Evolutionary conservation across 2,113 vertebrate genomes (phyloP).

Genomic region (Phyllostomus hastatus): DNA sequence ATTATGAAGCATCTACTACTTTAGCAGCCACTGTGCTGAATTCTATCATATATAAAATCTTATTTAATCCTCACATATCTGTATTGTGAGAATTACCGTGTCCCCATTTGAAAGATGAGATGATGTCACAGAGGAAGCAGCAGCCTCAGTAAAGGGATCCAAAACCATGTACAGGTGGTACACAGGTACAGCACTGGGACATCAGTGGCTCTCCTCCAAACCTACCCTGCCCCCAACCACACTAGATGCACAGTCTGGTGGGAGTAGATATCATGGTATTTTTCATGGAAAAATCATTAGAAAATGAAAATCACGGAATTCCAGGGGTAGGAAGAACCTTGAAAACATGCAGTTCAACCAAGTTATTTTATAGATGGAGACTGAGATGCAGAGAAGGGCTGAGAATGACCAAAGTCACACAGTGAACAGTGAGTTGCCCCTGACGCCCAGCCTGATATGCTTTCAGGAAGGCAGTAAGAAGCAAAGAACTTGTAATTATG

Average conservation of each 20-base stretch:
- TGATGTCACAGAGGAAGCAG: neutral
- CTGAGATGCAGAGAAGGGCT: neutral
- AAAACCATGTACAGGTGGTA: accelerated
- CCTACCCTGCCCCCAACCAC: accelerated
- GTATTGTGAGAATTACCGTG: neutral
- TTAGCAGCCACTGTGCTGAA: neutral
- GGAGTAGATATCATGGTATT: neutral
- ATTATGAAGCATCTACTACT: neutral
- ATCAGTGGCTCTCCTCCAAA: neutral
- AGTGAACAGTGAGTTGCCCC: neutral
- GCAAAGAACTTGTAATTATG: neutral
- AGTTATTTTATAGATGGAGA: neutral
- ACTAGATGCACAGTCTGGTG: neutral
- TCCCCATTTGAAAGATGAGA: neutral
- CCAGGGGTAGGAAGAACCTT: neutral
- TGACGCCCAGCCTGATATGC: accelerated
- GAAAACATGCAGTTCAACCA: neutral
- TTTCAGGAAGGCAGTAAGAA: neutral
- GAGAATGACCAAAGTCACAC: neutral
- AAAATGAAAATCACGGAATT: neutral
- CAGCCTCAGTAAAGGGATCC: neutral
- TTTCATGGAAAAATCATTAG: neutral
- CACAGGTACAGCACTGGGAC: neutral
- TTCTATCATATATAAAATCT: neutral
- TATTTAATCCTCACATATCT: neutral